Base-by-base conservation (phyloP, 2,888 invertebrate genomes). In the Drosophila antonietae region DNA sequence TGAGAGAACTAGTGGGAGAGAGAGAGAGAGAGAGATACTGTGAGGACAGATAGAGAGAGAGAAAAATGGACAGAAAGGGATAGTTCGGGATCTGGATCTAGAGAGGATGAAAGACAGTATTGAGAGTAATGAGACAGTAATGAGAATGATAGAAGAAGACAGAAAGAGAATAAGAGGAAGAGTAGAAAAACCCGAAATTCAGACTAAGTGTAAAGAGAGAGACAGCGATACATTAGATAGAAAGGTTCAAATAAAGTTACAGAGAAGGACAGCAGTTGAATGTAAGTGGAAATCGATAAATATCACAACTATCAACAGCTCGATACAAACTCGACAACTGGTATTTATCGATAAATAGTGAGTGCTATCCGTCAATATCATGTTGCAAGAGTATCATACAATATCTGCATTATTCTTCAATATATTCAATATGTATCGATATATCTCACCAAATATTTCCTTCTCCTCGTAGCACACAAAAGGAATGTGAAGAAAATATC, bases 401-500 rank as follows among this genome's bases (percentile, higher is more conserved):
- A 28, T 28, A 28, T 28, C 28, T 8, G 8, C 41, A 41, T 41
- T 41, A 41, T 41, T 41, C 41, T n/a, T 28, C 5, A 28, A 10
- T 31, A n/a, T 10, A 49, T 18, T 55, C 55, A 6, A 55, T 18
- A 55, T 41, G 7, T 31, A 18, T 18, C 55, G 41, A 31, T 41
- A 28, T 0, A n/a, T 31, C 3, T n/a, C 23, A 7, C 41, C 12
- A 41, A 55, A 55, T 41, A 55, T 41, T 41, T 55, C 55, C 41
- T 39, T n/a, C 23, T 12, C 39, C 6, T 55, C 43, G 18, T 2
- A 14, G 37, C 59, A 28, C 51, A 52, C n/a, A 58, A 57, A 28
- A 39, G 23, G 23, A 39, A 53, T 7, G 23, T 43, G 61, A 60
- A 73, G 57, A 53, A 53, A 43, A 68, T 57, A 49, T 44, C 44